Evolutionary conservation across 2,888 invertebrate genomes (phyloP).

Genomic region (Cephus spinipes): DNA sequence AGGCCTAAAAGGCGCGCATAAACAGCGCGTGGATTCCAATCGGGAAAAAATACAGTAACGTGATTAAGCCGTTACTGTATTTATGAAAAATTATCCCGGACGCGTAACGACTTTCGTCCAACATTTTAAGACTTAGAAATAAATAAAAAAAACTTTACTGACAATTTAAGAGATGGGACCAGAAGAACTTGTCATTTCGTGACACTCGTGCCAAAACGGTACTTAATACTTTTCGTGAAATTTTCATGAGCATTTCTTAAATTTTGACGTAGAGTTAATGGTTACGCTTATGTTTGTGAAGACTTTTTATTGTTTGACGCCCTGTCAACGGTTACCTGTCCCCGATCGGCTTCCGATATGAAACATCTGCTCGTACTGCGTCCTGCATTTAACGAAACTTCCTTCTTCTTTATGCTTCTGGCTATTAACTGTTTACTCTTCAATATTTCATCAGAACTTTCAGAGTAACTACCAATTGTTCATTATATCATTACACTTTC

Average conservation of each 20-base stretch:
- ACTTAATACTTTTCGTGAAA: background rate
- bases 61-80: background rate
- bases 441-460: background rate
- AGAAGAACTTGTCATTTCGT: background rate
- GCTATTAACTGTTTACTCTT: background rate
- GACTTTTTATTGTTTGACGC: slow-evolving; percentile 14
- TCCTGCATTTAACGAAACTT: background rate
- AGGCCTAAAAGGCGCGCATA: background rate
- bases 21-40: background rate
- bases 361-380: slow-evolving; percentile 24
- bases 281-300: slow-evolving; percentile 10
- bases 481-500: background rate
- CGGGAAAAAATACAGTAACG: background rate
- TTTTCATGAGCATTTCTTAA: background rate
- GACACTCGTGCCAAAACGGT: background rate
- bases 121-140: background rate
- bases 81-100: background rate
- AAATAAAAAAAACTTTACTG: background rate
- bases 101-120: background rate
- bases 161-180: background rate
- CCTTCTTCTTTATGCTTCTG: background rate
- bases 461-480: background rate
- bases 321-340: slow-evolving; percentile 25
- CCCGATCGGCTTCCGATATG: slow-evolving; percentile 12
- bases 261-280: slow-evolving; percentile 12